Conservation (phyloP, 2,113 vertebrate genomes). For the Hyperopisus bebe region DNA sequence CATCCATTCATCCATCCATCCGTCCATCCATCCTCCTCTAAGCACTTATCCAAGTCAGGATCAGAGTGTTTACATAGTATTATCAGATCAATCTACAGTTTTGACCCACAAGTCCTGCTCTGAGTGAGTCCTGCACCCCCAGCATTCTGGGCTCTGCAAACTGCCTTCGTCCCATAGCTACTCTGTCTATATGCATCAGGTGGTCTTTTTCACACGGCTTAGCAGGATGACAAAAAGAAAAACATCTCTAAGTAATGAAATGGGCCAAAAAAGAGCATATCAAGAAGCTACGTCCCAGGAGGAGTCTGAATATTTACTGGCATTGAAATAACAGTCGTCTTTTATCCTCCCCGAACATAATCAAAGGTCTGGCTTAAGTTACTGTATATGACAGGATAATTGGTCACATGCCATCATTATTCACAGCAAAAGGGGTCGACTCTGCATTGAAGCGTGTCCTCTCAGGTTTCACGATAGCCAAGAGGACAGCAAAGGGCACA, state of each 20-base stretch:
- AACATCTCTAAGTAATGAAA: neutral
- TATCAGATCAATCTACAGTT: neutral
- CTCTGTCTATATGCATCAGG: neutral
- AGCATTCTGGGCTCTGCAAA: neutral
- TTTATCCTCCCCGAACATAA: conserved; percentile 2
- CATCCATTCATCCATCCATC: neutral
- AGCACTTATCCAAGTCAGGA: neutral
- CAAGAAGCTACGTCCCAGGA: neutral
- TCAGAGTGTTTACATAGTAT: neutral
- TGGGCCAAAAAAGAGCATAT: neutral
- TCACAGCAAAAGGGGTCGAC: conserved; percentile 6
- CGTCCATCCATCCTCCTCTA: neutral
- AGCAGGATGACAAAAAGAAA: neutral
- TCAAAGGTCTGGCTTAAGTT: conserved; percentile 13
- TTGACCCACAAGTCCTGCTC: neutral
- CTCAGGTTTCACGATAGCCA: neutral
- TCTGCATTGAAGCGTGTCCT: neutral
- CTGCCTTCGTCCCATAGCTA: neutral
- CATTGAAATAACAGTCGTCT: neutral
- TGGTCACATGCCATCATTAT: conserved; percentile 12
- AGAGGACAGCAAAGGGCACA: neutral
- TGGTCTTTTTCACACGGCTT: neutral
- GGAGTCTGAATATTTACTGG: conserved; percentile 17
- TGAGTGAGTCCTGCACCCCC: neutral
- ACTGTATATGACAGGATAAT: conserved; percentile 22